Evolutionary conservation across 2,797 vertebrate genomes (phyloP).

Genomic region (Poeciliopsis paucimaculata): DNA sequence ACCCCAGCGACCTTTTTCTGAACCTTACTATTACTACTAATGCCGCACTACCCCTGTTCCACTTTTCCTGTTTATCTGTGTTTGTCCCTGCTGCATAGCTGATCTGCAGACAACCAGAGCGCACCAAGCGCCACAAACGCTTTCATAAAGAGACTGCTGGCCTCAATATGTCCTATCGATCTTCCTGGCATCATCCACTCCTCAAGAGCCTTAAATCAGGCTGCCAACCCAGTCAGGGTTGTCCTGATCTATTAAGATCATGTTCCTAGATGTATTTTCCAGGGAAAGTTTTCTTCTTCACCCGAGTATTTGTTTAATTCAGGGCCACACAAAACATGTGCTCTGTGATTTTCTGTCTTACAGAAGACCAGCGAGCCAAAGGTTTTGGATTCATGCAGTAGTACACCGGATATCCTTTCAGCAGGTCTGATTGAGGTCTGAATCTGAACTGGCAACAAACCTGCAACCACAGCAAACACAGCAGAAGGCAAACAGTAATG

Average conservation of each 20-base stretch:
- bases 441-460: conserved; percentile 61
- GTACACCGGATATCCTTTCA: conserved; percentile 44
- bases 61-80: conserved; percentile 42
- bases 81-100: conserved; percentile 28
- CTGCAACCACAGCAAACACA: conserved; percentile 67
- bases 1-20: not conserved
- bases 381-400: conserved; percentile 13
- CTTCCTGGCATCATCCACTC: conserved; percentile 20
- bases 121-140: conserved; percentile 36
- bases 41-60: conserved; percentile 10
- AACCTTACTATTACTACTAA: not conserved
- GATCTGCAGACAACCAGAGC: conserved; percentile 34
- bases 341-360: conserved; percentile 17
- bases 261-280: not conserved
- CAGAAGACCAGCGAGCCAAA: conserved; percentile 27
- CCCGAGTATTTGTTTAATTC: not conserved
- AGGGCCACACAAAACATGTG: not conserved
- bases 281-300: not conserved
- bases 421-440: conserved; percentile 34
- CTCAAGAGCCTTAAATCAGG: conserved; percentile 31
- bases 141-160: conserved; percentile 47
- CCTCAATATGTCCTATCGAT: conserved; percentile 57
- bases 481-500: conserved; percentile 54
- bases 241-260: not conserved
- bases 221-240: not conserved